phyloP scores from a whole-genome alignment of 2,888 invertebrate species.

The Sphinx pinastri region DNA sequence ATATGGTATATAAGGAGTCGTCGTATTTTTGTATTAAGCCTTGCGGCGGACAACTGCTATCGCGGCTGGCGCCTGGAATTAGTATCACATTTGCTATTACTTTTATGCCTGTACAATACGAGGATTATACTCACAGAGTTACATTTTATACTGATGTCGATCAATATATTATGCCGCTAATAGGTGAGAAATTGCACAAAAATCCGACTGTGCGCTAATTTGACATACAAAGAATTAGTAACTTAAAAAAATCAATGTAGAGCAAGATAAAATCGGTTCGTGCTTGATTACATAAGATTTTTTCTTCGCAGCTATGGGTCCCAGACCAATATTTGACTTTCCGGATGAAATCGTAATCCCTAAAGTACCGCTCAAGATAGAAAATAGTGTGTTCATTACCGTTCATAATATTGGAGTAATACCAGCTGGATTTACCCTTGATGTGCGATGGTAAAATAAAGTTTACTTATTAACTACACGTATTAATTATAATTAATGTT shows the following conservation, averaged over 20 bases:
- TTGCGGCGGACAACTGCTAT: conserved; percentile 65
- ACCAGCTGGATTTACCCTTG: conserved; percentile 64
- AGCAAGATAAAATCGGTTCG: neutral
- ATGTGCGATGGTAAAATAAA: conserved; percentile 59
- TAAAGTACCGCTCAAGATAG: conserved; percentile 65
- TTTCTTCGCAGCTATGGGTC: conserved; percentile 68
- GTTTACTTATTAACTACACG: too few species aligned
- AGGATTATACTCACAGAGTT: conserved; percentile 82
- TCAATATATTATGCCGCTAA: conserved; percentile 82
- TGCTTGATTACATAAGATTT: conserved; percentile 12
- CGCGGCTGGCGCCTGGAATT: conserved; percentile 88
- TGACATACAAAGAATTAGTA: neutral
- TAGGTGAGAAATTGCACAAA: conserved; percentile 72
- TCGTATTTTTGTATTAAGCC: conserved; percentile 80
- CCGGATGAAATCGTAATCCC: conserved; percentile 66
- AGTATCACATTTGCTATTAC: conserved; percentile 84
- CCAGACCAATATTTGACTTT: conserved; percentile 70
- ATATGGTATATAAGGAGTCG: conserved; percentile 74
- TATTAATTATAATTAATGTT: too few species aligned
- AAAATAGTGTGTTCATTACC: conserved; percentile 51
- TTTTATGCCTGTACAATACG: conserved; percentile 83
- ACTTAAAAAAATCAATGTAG: neutral
- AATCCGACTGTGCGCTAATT: neutral
- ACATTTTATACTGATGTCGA: conserved; percentile 81
- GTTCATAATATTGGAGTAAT: conserved; percentile 63